Evolutionary conservation across 1,140 invertebrate genomes (phyloP).

Genomic region (Oscheius sp.): DNA sequence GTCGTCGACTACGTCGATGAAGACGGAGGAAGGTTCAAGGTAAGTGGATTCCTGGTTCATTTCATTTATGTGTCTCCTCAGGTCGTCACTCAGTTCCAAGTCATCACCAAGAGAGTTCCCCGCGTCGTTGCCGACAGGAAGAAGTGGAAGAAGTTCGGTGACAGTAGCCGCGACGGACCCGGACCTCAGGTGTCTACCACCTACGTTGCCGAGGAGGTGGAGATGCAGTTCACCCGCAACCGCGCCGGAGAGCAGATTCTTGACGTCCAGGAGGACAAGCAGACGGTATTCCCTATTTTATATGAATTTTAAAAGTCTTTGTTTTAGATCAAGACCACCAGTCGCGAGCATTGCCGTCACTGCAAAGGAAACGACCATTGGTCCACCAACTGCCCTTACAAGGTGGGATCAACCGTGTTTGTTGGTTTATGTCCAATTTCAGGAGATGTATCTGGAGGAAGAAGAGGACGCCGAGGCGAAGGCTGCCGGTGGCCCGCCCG

Average conservation of each 20-base stretch:
- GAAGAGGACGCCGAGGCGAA: constrained; percentile 39
- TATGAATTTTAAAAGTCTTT: not conserved
- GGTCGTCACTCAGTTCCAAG: constrained; percentile 77
- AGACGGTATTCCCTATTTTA: not conserved
- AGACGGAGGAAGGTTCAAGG: constrained; percentile 80
- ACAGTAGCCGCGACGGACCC: constrained; percentile 80
- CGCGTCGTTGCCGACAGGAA: constrained; percentile 87
- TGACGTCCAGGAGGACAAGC: constrained; percentile 49
- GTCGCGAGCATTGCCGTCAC: constrained; percentile 53
- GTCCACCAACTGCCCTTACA: constrained; percentile 57
- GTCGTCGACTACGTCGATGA: constrained; percentile 87
- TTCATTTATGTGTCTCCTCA: constrained; percentile 1
- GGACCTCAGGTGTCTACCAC: constrained; percentile 85
- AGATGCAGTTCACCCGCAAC: constrained; percentile 73
- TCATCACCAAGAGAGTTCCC: constrained; percentile 83
- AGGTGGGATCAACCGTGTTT: constrained; percentile 34
- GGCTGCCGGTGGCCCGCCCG: constrained; percentile 26
- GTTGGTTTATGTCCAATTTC: constrained; percentile 3
- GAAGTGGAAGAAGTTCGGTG: constrained; percentile 89
- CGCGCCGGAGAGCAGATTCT: constrained; percentile 56
- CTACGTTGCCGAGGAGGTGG: constrained; percentile 88
- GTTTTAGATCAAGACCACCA: constrained; percentile 29
- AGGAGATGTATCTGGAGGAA: constrained; percentile 49
- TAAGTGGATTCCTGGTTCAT: constrained; percentile 61
- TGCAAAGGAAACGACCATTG: constrained; percentile 61